Evolutionary conservation across 2,888 invertebrate species (phyloP).

Genomic region (Trimorus sp.): DNA sequence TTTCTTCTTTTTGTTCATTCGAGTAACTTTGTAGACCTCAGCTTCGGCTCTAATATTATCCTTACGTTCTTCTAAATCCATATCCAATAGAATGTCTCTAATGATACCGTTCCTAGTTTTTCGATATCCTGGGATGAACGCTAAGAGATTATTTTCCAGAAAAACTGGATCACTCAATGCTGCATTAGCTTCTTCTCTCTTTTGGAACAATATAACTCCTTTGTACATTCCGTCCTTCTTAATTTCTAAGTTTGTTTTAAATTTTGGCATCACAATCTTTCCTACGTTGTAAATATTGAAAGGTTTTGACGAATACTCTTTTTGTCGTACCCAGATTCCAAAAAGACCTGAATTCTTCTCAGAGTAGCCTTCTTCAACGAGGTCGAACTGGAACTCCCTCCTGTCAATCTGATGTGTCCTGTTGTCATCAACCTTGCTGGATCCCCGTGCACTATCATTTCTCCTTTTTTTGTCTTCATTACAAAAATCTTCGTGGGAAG

Average conservation of each 20-base stretch:
- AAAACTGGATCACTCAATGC: constrained; percentile 21
- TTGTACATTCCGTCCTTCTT: constrained; percentile 9
- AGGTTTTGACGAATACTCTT: not conserved
- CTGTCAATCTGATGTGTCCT: too few relatives aligned
- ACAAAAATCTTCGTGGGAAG: too few relatives aligned
- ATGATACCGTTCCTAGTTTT: constrained; percentile 16
- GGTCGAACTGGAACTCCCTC: too few relatives aligned
- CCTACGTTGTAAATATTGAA: constrained; percentile 1
- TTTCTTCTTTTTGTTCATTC: too few relatives aligned
- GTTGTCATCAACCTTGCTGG: too few relatives aligned
- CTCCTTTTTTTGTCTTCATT: too few relatives aligned
- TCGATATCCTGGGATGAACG: constrained; percentile 28
- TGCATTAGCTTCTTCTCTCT: constrained; percentile 24
- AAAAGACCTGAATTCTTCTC: not conserved
- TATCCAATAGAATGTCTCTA: constrained; percentile 2
- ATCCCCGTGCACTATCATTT: too few relatives aligned
- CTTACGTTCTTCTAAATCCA: too few relatives aligned
- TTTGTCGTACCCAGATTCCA: constrained; percentile 2
- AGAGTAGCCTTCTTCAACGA: not conserved
- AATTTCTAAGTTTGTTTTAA: constrained; percentile 4
- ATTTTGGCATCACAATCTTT: not conserved
- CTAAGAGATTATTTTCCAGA: not conserved
- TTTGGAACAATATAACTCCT: constrained; percentile 1
- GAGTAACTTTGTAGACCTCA: too few relatives aligned
- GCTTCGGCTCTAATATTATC: too few relatives aligned